Evolutionary conservation across 2,888 invertebrate species (phyloP), one percentile per base, ranked within the genome.

Genomic region (Drosophila melanosoma): DNA sequence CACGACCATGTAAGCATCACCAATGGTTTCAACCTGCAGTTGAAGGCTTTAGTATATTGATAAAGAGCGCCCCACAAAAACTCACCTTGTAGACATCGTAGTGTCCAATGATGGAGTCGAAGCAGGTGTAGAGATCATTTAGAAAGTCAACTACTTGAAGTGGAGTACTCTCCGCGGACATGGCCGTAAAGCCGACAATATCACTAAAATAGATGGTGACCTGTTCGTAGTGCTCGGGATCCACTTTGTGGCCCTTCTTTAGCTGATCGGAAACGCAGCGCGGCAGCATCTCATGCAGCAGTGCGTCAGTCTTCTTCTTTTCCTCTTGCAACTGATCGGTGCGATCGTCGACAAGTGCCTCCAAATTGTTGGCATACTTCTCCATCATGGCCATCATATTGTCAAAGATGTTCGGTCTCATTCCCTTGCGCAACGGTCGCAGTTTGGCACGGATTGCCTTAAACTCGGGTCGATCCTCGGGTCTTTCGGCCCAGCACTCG

Each of bases 321-420:
- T 99, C 99, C 92, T 98, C 98, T 84, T 97, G 97, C 67, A 99
- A 94, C 92, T 98, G 98, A 92, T 98, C 97, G 0, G 98, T 99
- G 69, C 98, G 94, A 92, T 99, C 98, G 90, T 98, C 98, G 0
- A 99, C 99, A 3, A 99, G 94, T 0, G 96, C 97, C 93, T 99
- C 99, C 85, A 99, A 94, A 93, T 99, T 99, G 90, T 97, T 98
- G 15, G 98, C 98, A 91, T 99, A 99, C 91, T 98, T 98, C 93
- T 99, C 99, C 98, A 99, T 98, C 95, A 99, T 98, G 0, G 97
- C 97, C 95, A 99, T 97, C 98, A 99, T 98, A 91, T 99, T 99
- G 93, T 99, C 99, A 89, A 99, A 97, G 87, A 99, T 98, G 93
- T 99, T 99, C 23, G 97, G 96, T 93, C 98, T 97, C 98, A 98